These are phyloP conservation scores for Peromyscus leucopus DNA, from an alignment of 2,113 vertebrate genomes.

Conservation along the genomic window DNA sequence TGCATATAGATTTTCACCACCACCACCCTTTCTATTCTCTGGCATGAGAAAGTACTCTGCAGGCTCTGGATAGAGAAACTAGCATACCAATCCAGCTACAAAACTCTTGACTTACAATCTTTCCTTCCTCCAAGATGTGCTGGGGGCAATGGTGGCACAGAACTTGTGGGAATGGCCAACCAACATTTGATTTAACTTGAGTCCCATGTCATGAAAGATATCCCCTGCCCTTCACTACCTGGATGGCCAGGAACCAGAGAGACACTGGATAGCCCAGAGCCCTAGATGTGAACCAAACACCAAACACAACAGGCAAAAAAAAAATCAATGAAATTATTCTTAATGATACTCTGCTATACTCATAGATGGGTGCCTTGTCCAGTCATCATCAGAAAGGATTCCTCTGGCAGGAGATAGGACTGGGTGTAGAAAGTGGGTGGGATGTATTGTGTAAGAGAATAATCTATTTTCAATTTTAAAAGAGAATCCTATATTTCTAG, in stretches of 20 bases:
- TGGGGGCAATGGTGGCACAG: neutral
- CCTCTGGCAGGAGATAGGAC: neutral
- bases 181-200: neutral
- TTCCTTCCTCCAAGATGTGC: neutral
- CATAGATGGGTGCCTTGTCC: neutral
- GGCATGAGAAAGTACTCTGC: neutral
- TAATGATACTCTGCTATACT: neutral
- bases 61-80: neutral
- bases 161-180: neutral
- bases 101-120: neutral
- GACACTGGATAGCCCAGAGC: neutral
- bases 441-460: neutral
- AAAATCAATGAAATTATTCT: neutral
- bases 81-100: neutral
- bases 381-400: neutral
- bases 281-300: neutral
- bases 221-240: neutral
- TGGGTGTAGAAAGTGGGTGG: neutral
- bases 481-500: neutral
- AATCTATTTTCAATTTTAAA: neutral
- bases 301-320: neutral
- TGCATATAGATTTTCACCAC: neutral
- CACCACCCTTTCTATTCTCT: neutral
- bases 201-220: rapidly evolving
- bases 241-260: neutral